A percentile compares a stretch with the other conserved stretches of the same genome.
These are phyloP conservation scores for Urophycis tenuis DNA, from an alignment of 2,797 vertebrate genomes.

Conservation along the genomic window DNA sequence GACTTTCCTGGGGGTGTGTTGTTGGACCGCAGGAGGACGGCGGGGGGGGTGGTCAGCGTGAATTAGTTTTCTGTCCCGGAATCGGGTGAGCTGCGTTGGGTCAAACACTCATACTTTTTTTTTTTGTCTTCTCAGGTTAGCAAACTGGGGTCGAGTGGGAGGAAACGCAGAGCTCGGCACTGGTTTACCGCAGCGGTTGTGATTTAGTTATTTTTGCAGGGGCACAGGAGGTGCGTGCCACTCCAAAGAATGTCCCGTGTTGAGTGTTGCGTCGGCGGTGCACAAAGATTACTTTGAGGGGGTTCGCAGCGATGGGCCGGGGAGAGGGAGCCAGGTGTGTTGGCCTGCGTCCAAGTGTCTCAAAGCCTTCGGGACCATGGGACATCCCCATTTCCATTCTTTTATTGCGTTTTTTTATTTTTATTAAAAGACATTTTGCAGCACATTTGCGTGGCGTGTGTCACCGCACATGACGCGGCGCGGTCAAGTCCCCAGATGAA, in stretches of 20 bases:
- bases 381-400: conserved; percentile 25
- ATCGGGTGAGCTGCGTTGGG: background rate
- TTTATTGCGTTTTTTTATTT: background rate
- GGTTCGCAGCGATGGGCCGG: conserved; percentile 26
- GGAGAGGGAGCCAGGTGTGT: conserved; percentile 59
- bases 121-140: background rate
- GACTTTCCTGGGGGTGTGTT: conserved; percentile 2
- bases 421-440: conserved; percentile 26
- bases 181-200: conserved; percentile 1
- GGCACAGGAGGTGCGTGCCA: conserved; percentile 12
- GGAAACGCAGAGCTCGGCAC: background rate
- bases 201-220: no score
- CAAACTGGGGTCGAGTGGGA: background rate
- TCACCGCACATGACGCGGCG: conserved; percentile 26
- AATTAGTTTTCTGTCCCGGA: background rate
- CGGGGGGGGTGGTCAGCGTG: background rate
- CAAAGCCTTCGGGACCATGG: conserved; percentile 17
- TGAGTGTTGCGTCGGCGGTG: conserved; percentile 36
- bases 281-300: conserved; percentile 64
- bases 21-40: background rate
- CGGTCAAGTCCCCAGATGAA: conserved; percentile 17
- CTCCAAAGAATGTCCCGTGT: conserved; percentile 56
- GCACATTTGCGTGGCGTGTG: background rate
- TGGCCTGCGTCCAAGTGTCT: conserved; percentile 52
- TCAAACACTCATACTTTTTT: background rate